phyloP scores from a whole-genome alignment of 2,888 invertebrate species.

The Caenorhabditis macrosperma region DNA sequence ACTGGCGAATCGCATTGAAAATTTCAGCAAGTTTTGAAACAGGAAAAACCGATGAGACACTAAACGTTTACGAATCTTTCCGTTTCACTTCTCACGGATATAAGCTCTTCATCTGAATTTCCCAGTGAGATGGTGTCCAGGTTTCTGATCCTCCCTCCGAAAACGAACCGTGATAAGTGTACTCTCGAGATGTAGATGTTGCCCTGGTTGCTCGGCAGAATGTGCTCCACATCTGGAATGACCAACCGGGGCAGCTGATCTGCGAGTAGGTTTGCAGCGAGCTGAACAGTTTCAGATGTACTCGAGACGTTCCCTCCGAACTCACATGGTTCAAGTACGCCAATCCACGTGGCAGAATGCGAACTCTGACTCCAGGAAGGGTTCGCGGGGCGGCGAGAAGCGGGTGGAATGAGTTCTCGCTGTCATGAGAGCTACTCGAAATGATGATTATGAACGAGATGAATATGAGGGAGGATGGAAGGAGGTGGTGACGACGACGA shows the following conservation, averaged over 20 bases:
- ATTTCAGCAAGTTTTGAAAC: no score
- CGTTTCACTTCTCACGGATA: no score
- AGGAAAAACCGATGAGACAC: no score
- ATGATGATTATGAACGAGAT: neutral
- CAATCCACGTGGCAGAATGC: slow-evolving; percentile 65
- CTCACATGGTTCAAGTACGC: slow-evolving; percentile 69
- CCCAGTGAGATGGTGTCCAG: no score
- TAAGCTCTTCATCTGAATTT: no score
- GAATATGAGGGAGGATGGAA: neutral
- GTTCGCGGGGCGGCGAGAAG: slow-evolving; percentile 59
- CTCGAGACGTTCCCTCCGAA: no score
- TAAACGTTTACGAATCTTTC: no score
- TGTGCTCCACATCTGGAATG: slow-evolving; percentile 72
- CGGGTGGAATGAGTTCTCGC: slow-evolving; percentile 62
- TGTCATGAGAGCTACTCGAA: slow-evolving; percentile 6
- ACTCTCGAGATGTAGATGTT: slow-evolving; percentile 68
- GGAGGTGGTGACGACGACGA: neutral
- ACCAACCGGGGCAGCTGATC: slow-evolving; percentile 70
- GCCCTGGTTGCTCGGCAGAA: slow-evolving; percentile 70
- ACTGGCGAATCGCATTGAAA: no score
- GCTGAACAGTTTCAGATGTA: slow-evolving; percentile 34
- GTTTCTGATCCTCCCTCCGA: no score
- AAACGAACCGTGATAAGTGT: slow-evolving; percentile 57
- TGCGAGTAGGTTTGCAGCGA: slow-evolving; percentile 71
- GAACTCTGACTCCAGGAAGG: slow-evolving; percentile 66